phyloP scores from a whole-genome alignment of 2,797 vertebrate species.

The Leuciscus waleckii region DNA sequence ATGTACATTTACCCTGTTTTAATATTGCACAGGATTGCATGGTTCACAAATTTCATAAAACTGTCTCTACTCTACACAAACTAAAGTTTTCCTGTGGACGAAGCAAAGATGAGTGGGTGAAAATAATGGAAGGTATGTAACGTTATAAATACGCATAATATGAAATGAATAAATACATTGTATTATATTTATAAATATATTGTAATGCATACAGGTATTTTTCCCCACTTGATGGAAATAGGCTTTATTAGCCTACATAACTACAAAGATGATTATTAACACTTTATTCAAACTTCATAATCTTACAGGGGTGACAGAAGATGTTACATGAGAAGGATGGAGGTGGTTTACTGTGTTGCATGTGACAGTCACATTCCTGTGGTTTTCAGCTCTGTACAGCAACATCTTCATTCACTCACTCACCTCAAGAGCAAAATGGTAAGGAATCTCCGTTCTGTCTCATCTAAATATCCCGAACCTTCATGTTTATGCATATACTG shows the following conservation, averaged over 20 bases:
- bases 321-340: slow-evolving; percentile 87
- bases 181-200: neutral
- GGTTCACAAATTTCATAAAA: slow-evolving; percentile 88
- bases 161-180: neutral
- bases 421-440: slow-evolving; percentile 85
- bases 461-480: neutral
- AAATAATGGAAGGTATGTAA: slow-evolving; percentile 81
- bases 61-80: slow-evolving; percentile 78
- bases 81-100: slow-evolving; percentile 77
- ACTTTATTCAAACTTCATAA: neutral
- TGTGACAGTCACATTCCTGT: slow-evolving; percentile 84
- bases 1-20: neutral
- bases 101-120: slow-evolving; percentile 75
- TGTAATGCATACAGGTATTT: neutral
- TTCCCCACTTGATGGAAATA: neutral
- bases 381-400: slow-evolving; percentile 82
- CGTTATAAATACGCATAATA: neutral
- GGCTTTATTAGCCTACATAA: neutral
- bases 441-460: slow-evolving; percentile 24
- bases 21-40: slow-evolving; percentile 80
- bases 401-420: slow-evolving; percentile 82
- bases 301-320: slow-evolving; percentile 80
- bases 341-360: slow-evolving; percentile 86
- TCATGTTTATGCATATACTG: neutral
- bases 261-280: neutral